Evolutionary conservation across 2,113 vertebrate species (phyloP).

Genomic region (Alectura lathami): DNA sequence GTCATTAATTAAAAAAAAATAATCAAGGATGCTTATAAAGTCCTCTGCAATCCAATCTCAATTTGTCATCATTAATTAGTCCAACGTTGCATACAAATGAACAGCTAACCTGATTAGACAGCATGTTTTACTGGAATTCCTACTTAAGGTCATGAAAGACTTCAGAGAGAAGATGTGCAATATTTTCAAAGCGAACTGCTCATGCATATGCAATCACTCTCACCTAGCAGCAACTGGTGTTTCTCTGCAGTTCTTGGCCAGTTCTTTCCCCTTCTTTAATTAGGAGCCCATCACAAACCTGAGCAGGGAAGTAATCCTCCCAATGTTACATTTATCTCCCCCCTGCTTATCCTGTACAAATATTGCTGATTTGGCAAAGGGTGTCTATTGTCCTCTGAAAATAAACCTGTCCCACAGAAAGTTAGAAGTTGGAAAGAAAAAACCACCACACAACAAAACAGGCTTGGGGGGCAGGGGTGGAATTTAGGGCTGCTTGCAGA

Average conservation of each 20-base stretch:
- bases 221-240: neutral
- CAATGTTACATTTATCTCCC: neutral
- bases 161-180: constrained; percentile 30
- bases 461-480: neutral
- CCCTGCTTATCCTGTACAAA: neutral
- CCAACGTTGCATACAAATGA: constrained; percentile 54
- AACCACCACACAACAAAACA: neutral
- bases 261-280: rapidly evolving
- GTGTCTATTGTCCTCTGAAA: neutral
- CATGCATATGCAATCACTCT: constrained; percentile 7
- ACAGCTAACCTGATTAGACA: constrained; percentile 58
- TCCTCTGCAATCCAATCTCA: constrained; percentile 66
- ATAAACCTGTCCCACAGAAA: neutral
- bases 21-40: constrained; percentile 54
- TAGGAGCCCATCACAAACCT: neutral
- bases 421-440: neutral
- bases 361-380: neutral
- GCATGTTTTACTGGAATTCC: constrained; percentile 63
- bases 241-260: neutral
- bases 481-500: neutral
- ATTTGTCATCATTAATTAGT: constrained; percentile 70
- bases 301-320: neutral
- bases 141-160: constrained; percentile 46
- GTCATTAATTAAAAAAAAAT: constrained; percentile 51
- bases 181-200: constrained; percentile 39